Evolutionary conservation across 2,888 invertebrate genomes (phyloP), one percentile per base, ranked within the genome.

Genomic region (Hololepta plana): DNA sequence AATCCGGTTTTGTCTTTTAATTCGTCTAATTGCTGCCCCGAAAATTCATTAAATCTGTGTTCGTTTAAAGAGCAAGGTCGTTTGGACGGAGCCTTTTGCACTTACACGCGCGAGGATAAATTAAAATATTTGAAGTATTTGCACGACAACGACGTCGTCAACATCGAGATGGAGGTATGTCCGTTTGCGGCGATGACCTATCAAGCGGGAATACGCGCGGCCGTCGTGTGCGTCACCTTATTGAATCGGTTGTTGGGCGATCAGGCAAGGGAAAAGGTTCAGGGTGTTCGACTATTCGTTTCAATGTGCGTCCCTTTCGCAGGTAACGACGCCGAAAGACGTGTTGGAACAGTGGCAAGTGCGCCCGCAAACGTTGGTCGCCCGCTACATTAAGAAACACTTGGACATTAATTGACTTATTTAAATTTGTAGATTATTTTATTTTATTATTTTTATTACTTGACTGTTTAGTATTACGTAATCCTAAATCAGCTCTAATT

Each of bases 151-250:
- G 88, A 87, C 3, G 82, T 95, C 7, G 70, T 79, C 13, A 95
- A 95, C 55, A 91, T 95, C 42, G 95, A 95, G 60, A 91, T 91
- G 95, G 95, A 95, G 57, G 80, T 84, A 16, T 64, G 85, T 6
- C 79, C 84, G 8, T 91, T 95, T 49, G 85, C 90, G 0, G 88
- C 91, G 2, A 67, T 93, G 27, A 91, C 90, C 14, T 77, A 85
- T 49, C 81, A 85, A 50, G 90, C 91, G 6, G 85, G 87, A n/a
- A 80, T 91, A 38, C 76, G 73, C 49, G 79, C 87, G 1, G 90
- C 87, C 10, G 81, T 93, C 15, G 67, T 93, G 12, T 95, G 95
- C 51, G 93, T 93, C 27, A 74, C 91, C 0, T 55, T 95, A 19
- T 59, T 96, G 26, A 87, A 96, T 56, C 67, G 95, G 34, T 67